These are phyloP conservation scores for Drosophila macrospina DNA, from an alignment of 2,888 invertebrate species.

Conservation along the genomic window DNA sequence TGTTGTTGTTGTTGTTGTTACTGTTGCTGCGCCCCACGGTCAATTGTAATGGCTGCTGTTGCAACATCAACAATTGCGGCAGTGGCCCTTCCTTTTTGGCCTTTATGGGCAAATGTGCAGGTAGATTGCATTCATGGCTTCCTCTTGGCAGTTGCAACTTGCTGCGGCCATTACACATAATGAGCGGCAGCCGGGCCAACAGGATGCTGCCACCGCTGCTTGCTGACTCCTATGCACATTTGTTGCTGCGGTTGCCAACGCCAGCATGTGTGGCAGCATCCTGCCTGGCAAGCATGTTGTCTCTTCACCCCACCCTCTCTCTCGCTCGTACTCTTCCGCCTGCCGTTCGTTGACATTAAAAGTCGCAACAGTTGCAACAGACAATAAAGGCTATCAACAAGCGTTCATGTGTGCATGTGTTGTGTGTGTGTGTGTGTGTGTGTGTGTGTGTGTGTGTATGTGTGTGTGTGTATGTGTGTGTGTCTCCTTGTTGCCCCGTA, in stretches of 20 bases:
- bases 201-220: constrained; percentile 48
- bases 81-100: constrained; percentile 45
- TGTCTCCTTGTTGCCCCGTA: constrained; percentile 19
- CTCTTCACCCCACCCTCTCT: background rate
- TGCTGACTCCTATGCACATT: constrained; percentile 66
- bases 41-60: constrained; percentile 28
- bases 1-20: constrained; percentile 26
- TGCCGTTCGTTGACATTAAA: constrained; percentile 71
- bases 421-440: constrained; percentile 30
- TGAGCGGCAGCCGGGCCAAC: constrained; percentile 63
- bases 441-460: constrained; percentile 8
- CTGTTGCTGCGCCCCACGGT: constrained; percentile 31
- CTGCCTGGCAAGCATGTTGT: background rate
- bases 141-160: constrained; percentile 42
- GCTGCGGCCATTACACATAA: constrained; percentile 74
- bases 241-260: constrained; percentile 75
- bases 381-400: constrained; percentile 75
- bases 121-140: constrained; percentile 71
- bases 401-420: constrained; percentile 17
- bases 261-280: constrained; percentile 55
- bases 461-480: constrained; percentile 25
- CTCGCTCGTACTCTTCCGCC: too few relatives aligned
- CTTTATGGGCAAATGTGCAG: constrained; percentile 65
- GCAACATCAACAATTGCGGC: constrained; percentile 42
- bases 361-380: constrained; percentile 70